Base-by-base conservation (phyloP, 1,140 invertebrate genomes). In the Philaenus spumarius region DNA sequence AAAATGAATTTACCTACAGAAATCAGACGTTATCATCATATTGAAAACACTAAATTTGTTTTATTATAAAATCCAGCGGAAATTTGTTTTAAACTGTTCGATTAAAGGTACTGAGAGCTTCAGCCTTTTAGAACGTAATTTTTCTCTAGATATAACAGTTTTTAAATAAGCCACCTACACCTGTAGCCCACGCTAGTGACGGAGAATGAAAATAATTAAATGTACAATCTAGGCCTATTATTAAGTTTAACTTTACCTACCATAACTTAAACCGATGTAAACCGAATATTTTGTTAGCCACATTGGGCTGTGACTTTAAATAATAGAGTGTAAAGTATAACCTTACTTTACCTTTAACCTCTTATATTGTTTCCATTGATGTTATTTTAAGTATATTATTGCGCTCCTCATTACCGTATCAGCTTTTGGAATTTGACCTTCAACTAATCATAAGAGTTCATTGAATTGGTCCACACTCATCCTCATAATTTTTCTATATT, bases 361-460 rank as follows among this genome's bases (percentile, higher is more conserved):
- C n/a, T 51, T 26, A 7, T 51, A n/a, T 26, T 51, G 34, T n/a
- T 51, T 22, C 48, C 34, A 26, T 51, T 34, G 23, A 17, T 51
- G 34, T 30, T 51, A 14, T 26, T 51, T 26, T 51, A 24, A 51
- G 48, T 20, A 51, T 26, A 30, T 51, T 26, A 37, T 37, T 37
- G 35, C 35, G n/a, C 35, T 37, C 35, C 35, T 37, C 35, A 37
- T 37, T 37, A 37, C 35, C 35, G 35, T 37, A 37, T 37, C 35
- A 37, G 35, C 35, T 37, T 37, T 37, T 37, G 35, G n/a, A 37
- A 37, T 37, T 37, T 37, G 35, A 9, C n/a, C 35, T 37, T 37
- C n/a, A 37, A 37, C 35, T 37, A 7, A 37, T 37, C 35, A 9
- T 37, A 7, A 37, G 7, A 37, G n/a, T 37, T 9, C n/a, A 9